Base-by-base conservation (phyloP, 2,888 invertebrate genomes). In the Conistra vaccinii region DNA sequence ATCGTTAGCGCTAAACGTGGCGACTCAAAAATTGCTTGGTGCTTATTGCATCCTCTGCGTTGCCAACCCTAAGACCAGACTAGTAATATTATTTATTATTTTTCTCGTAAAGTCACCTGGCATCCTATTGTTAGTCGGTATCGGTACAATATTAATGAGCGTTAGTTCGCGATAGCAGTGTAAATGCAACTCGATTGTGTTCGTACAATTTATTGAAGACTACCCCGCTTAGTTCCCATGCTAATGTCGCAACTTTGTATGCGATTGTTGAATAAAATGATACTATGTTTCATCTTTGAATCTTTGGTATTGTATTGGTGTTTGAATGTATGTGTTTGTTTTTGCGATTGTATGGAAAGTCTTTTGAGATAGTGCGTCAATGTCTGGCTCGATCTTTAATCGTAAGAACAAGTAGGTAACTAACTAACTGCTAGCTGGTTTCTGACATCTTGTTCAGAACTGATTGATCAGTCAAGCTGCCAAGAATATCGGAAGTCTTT, bases 61-160 rank as follows among this genome's bases (percentile, higher is more conserved):
- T 20, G 58, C 29, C 87, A 86, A 78, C 88, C 86, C 87, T 87
- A 26, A 69, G 0, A 2, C 17, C 32, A 66, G 55, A 68, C 20
- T 17, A 73, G 73, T 69, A 73, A 81, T 77, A 82, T 80, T 77
- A 86, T 84, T 82, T 87, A 83, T 83, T 78, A 85, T 82, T 88
- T 85, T 85, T 85, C 80, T 83, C 81, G 78, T 78, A 69, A 69
- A 85, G 80, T 83, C 81, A 74, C 84, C 81, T 78, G 63, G 80
- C 74, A 69, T 79, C 63, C 86, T 70, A 89, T 89, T 90, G 89
- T 89, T 84, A 85, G 85, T 80, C 78, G 80, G 88, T 87, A 91
- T 90, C 89, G 89, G 89, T 88, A 90, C 85, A 85, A 87, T 87
- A 89, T 90, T 90, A 91, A 91, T 91, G 90, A 90, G 83, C 81